phyloP scores from a whole-genome alignment of 2,113 vertebrate genomes.

The Odobenus rosmarus region DNA sequence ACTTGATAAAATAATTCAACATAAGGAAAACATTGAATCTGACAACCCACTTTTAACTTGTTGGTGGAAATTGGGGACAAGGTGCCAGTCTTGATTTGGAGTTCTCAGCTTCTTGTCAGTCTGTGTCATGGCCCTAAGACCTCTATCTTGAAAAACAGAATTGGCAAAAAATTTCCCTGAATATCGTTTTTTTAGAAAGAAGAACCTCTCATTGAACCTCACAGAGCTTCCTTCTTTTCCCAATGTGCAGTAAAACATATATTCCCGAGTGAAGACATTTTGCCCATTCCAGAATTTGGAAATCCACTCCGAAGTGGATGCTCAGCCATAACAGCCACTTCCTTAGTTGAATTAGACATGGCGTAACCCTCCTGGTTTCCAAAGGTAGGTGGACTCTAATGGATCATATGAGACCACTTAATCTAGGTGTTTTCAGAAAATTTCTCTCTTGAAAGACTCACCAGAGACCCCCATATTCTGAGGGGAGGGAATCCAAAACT shows the following conservation, averaged over 20 bases:
- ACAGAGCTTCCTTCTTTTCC: neutral
- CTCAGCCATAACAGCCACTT: neutral
- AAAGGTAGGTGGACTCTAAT: neutral
- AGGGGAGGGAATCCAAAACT: neutral
- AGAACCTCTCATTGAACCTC: neutral
- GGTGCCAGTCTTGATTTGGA: conserved; percentile 12
- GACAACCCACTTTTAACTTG: neutral
- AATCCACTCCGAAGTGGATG: neutral
- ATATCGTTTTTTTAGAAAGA: neutral
- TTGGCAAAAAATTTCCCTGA: neutral
- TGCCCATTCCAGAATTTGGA: no score
- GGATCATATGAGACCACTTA: no score
- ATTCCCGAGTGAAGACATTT: no score
- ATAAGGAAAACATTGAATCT: neutral
- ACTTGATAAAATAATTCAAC: conserved; percentile 26
- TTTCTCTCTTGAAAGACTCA: neutral
- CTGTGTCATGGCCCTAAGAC: neutral
- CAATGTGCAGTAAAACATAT: neutral
- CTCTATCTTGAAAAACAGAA: conserved; percentile 44
- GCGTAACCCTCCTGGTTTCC: neutral
- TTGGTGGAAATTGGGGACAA: neutral
- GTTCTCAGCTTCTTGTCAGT: conserved; percentile 2
- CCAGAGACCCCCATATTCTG: neutral
- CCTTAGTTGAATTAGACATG: neutral
- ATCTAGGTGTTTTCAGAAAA: neutral